These are phyloP conservation scores for Laspeyria flexula DNA, from an alignment of 2,888 invertebrate species.

Conservation along the genomic window DNA sequence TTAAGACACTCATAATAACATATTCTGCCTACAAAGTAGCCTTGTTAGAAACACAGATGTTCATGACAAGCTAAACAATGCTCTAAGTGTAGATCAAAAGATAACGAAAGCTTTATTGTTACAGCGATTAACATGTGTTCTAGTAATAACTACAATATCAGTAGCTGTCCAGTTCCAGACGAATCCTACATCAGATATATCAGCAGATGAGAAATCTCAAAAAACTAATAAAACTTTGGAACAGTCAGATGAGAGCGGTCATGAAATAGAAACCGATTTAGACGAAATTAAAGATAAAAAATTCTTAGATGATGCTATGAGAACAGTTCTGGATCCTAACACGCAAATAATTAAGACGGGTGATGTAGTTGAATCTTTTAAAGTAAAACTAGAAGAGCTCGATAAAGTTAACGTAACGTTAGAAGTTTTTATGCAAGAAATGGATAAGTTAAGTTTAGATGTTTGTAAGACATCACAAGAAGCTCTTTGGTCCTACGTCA, in stretches of 20 bases:
- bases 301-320: constrained; percentile 76
- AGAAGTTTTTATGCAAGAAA: constrained; percentile 73
- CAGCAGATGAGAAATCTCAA: constrained; percentile 68
- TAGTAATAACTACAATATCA: constrained; percentile 52
- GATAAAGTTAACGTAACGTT: constrained; percentile 65
- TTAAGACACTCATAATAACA: constrained; percentile 10
- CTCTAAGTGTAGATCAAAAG: constrained; percentile 8
- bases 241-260: constrained; percentile 72
- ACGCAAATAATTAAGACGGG: constrained; percentile 57
- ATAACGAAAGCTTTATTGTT: constrained; percentile 38
- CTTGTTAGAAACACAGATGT: constrained; percentile 20
- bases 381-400: constrained; percentile 65
- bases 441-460: constrained; percentile 77
- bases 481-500: constrained; percentile 77
- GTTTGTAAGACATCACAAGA: constrained; percentile 78
- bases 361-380: constrained; percentile 65
- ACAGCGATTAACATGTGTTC: constrained; percentile 61
- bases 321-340: constrained; percentile 69
- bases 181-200: constrained; percentile 76
- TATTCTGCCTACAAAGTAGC: constrained; percentile 23
- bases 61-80: constrained; percentile 29
- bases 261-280: constrained; percentile 70
- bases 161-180: constrained; percentile 62
- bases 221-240: constrained; percentile 69
- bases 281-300: constrained; percentile 73